Base-by-base conservation (phyloP, 2,113 vertebrate species). In the Sorex araneus region DNA sequence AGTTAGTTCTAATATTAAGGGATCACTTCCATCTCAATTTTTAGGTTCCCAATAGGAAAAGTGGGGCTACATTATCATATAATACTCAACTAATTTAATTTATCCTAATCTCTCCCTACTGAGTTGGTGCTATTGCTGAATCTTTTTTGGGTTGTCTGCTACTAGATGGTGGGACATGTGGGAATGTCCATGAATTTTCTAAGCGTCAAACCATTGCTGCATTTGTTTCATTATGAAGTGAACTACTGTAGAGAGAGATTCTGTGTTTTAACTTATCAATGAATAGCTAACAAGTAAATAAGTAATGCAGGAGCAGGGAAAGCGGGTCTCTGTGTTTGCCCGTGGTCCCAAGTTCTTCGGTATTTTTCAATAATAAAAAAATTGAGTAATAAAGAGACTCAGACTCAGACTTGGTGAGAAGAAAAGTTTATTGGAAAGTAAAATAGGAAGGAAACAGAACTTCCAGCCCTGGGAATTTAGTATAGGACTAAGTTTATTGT, bases 211-310 rank as follows among this genome's bases (percentile, higher is more conserved):
- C 12, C 18, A 81, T 23, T 69, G 28, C 28, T 81, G 8, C 8
- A 27, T 85, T 91, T 76, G 19, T 76, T 76, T 80, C 57, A 75
- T 80, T 69, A 64, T 64, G 40, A 54, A 87, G 15, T 43, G 16
- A 75, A 18, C 67, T 78, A 18, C 23, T 27, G 8, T 84, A 73
- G n/a, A 89, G 36, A 36, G 12, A 70, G 28, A 16, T 40, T 88
- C 47, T 80, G 47, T 80, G 45, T n/a, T 74, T 45, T 34, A 79
- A 80, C 30, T 73, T 73, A 8, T 69, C 34, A 54, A 34, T 69
- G 28, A 74, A 60, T 69, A 40, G 40, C 4, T 60, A 79, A 16
- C 10, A 28, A 92, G 6, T 4, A 40, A 40, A 40, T 40, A 40
- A 40, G 40, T 40, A 7, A 40, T 40, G 40, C 40, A 50, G 47